A percentile compares a stretch with the other conserved stretches of the same genome.
phyloP scores from a whole-genome alignment of 2,888 invertebrate genomes.

The Laspeyria flexula region DNA sequence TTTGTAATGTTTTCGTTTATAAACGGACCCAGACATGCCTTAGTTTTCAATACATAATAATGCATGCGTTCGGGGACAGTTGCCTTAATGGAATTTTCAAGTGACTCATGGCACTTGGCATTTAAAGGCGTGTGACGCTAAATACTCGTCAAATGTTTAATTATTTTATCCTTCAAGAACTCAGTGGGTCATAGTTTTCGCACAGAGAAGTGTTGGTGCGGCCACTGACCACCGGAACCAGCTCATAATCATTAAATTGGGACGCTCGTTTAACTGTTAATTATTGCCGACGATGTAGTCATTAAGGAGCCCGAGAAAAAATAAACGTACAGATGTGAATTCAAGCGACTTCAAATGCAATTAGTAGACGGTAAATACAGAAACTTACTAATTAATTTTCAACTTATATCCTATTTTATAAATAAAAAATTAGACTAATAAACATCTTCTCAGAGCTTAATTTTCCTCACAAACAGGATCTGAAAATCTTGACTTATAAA shows the following conservation, averaged over 20 bases:
- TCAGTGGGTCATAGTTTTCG: conserved; percentile 54
- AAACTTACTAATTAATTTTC: conserved; percentile 50
- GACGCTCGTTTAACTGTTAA: conserved; percentile 72
- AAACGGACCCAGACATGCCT: no score
- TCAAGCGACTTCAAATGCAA: conserved; percentile 55
- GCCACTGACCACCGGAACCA: conserved; percentile 72
- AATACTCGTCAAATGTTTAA: conserved; percentile 38
- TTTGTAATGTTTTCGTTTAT: no score
- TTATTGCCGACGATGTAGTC: conserved; percentile 63
- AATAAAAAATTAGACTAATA: no score
- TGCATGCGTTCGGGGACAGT: conserved; percentile 2
- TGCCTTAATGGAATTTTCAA: conserved; percentile 11
- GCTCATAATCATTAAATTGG: conserved; percentile 79
- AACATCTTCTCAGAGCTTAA: no score
- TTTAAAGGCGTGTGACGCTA: conserved; percentile 26
- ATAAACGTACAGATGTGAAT: conserved; percentile 56
- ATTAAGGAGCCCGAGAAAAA: conserved; percentile 65
- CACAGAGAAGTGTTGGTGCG: conserved; percentile 49
- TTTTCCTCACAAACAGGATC: no score
- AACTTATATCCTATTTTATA: conserved; percentile 34
- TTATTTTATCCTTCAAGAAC: conserved; percentile 48
- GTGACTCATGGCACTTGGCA: conserved; percentile 24
- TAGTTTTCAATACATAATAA: no score
- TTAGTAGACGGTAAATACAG: conserved; percentile 50
- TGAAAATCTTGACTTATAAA: no score